phyloP scores from a whole-genome alignment of 64 coral and sea anemone species.

The Astreopora myriophthalma region DNA sequence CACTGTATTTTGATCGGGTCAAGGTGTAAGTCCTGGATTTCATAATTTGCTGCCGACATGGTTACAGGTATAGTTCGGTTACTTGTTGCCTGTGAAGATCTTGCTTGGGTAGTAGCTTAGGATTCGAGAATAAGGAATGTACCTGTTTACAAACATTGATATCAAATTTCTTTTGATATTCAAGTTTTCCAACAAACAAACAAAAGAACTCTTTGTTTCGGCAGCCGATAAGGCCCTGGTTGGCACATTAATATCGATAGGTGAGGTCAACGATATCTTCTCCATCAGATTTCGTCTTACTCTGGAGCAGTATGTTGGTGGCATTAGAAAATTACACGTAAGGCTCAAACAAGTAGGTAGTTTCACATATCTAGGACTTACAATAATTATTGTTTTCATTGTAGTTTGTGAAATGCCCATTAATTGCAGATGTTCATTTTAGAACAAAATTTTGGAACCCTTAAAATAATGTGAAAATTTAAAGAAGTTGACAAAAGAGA shows the following conservation, averaged over 20 bases:
- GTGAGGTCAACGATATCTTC: too few species aligned
- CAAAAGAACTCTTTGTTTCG: too few species aligned
- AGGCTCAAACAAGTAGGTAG: neutral
- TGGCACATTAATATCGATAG: too few species aligned
- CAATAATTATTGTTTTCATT: neutral
- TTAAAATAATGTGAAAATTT: neutral
- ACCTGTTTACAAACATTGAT: too few species aligned
- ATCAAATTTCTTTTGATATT: too few species aligned
- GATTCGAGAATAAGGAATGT: neutral
- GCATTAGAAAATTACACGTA: neutral
- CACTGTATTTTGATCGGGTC: neutral
- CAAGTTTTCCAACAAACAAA: too few species aligned
- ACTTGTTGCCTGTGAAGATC: neutral
- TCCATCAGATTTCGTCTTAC: too few species aligned
- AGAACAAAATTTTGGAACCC: slow-evolving; percentile 3
- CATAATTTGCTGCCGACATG: neutral
- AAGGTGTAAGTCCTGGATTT: neutral
- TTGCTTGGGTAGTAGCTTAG: neutral
- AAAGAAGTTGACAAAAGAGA: neutral
- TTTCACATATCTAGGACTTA: slow-evolving; percentile 14
- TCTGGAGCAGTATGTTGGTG: neutral
- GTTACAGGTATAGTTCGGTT: neutral
- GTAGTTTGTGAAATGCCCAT: slow-evolving; percentile 1
- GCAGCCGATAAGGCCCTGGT: too few species aligned
- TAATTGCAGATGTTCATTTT: neutral